Base-by-base conservation (phyloP, 2,888 invertebrate species). In the Amblyjoppa fuscipennis region DNA sequence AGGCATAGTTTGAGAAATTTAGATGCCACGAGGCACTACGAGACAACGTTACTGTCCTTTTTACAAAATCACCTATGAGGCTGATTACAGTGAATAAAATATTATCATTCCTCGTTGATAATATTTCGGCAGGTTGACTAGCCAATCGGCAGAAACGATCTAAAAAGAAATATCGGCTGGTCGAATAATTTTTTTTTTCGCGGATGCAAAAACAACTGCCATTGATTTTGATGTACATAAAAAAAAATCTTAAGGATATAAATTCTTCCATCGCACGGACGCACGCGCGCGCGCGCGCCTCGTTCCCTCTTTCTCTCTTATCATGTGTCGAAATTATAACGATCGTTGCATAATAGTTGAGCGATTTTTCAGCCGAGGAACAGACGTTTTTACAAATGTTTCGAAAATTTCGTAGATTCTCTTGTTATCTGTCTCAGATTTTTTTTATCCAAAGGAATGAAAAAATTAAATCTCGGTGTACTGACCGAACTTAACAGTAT, bases 21-120 rank as follows among this genome's bases (percentile, higher is more conserved):
- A 93, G 98, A 98, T 94, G 98, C 98, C 49, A 98, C 98, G 91
- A 98, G 98, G 94, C 99, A 99, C 94, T 99, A 99, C 94, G 99
- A 99, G 94, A 98, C 99, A 7, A 98, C 98, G 73, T 95, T 99
- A 84, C 95, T 99, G 83, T 98, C 98, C 89, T 99, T 99, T 94
- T 95, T 99, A 89, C 98, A 99, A 94, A 97, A 97, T 92, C 95
- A 96, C 94, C 96, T 97, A 95, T 97, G 91, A 88, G 83, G 76
- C 20, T 71, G 87, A 69, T 11, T 13, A 5, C 70, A 51, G 25
- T 45, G 56, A 20, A 66, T 28, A 9, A 16, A 66, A 79, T 64
- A 64, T 74, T 45, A 75, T 69, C 76, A 76, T 79, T 64, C 68
- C 79, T 75, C 79, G 68, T 73, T 45, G 38, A 34, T 56, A 45